phyloP scores from a whole-genome alignment of 2,888 invertebrate species.

The Colostygia pectinataria region DNA sequence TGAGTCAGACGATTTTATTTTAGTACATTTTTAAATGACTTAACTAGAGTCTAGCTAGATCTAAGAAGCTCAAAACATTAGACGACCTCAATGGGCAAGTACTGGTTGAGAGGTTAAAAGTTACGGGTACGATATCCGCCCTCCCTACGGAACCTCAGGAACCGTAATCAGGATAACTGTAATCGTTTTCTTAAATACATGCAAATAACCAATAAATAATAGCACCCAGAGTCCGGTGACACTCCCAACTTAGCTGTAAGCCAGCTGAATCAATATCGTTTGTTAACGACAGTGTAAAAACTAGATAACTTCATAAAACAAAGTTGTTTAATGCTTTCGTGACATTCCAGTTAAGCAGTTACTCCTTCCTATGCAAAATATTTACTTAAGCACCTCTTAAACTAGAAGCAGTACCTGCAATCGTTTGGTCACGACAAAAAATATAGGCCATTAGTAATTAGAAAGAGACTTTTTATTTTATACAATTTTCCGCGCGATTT shows the following conservation, averaged over 20 bases:
- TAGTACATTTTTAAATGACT: no score
- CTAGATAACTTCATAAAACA: conserved; percentile 25
- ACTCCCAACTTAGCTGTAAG: background rate
- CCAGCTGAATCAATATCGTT: conserved; percentile 23
- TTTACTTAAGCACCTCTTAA: conserved; percentile 13
- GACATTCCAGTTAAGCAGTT: conserved; percentile 26
- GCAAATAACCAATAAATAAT: no score
- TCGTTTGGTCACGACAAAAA: conserved; percentile 37
- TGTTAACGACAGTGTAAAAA: conserved; percentile 25
- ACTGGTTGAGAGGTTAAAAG: no score
- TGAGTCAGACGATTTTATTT: no score
- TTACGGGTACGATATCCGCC: no score
- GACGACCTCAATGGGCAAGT: no score
- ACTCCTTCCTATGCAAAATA: conserved; percentile 1
- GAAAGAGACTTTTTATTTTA: conserved; percentile 54
- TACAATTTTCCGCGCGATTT: conserved; percentile 72
- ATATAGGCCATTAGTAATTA: conserved; percentile 61
- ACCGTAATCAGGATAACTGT: no score
- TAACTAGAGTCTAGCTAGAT: no score
- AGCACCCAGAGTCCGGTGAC: no score
- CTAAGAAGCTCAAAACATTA: no score
- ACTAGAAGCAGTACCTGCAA: conserved; percentile 3
- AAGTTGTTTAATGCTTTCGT: conserved; percentile 30
- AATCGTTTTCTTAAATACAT: no score
- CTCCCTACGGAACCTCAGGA: no score